Percentiles rank a stretch among this genome's conserved stretches.
These are phyloP conservation scores for Planiliza haematocheilus DNA, from an alignment of 2,113 vertebrate genomes.

Conservation along the genomic window DNA sequence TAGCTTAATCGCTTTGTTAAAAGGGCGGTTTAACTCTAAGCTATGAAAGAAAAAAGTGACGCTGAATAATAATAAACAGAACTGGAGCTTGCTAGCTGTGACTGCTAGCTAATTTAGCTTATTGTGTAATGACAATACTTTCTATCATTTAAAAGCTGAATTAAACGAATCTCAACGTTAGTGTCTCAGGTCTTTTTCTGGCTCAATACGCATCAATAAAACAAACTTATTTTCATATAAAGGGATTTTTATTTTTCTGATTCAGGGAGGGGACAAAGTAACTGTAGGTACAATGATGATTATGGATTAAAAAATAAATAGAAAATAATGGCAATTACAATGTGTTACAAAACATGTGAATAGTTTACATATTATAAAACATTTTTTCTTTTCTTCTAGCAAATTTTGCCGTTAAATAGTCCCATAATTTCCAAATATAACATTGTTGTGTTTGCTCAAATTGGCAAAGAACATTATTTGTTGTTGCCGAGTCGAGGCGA, in stretches of 20 bases:
- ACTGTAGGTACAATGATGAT: slow-evolving; percentile 66
- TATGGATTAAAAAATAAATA: slow-evolving; percentile 81
- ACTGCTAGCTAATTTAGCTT: too few species aligned
- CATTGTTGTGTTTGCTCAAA: slow-evolving; percentile 40
- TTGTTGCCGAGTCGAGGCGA: slow-evolving; percentile 16
- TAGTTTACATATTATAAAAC: slow-evolving; percentile 80
- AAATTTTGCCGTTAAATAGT: slow-evolving; percentile 70
- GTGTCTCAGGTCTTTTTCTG: too few species aligned
- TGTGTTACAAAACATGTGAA: slow-evolving; percentile 84
- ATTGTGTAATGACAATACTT: too few species aligned
- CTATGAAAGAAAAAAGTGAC: too few species aligned
- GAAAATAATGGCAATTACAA: slow-evolving; percentile 81
- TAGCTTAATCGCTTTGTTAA: too few species aligned
- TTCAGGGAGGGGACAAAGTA: slow-evolving; percentile 63
- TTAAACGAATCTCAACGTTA: too few species aligned
- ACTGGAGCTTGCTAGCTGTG: too few species aligned
- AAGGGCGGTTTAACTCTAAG: too few species aligned
- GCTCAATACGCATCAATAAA: background rate
- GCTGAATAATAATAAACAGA: too few species aligned
- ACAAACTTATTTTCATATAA: slow-evolving; percentile 47
- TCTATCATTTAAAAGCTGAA: too few species aligned
- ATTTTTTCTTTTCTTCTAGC: slow-evolving; percentile 15
- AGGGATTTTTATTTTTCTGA: slow-evolving; percentile 68
- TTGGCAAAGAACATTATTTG: slow-evolving; percentile 28
- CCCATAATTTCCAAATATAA: slow-evolving; percentile 63